Evolutionary conservation across 2,113 vertebrate species (phyloP), one percentile per base, ranked within the genome.

Genomic region (Heterocephalus glaber): DNA sequence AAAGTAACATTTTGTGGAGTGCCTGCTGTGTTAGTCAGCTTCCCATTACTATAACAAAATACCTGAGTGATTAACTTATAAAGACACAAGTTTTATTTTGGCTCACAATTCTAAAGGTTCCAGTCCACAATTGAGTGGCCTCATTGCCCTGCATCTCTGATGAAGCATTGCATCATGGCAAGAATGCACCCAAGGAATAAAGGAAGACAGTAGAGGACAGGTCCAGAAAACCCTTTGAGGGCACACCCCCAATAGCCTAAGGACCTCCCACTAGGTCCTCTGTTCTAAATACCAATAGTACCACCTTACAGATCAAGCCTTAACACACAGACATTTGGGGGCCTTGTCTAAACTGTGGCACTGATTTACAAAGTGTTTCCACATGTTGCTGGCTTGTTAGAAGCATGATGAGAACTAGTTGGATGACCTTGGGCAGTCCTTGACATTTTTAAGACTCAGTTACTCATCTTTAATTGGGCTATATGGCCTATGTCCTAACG

Each of bases 321-420:
- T 58, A 28, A n/a, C 10, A 68, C 38, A n/a, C 0, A 10, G 26
- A n/a, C 49, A 22, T 3, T 66, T 33, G 52, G 22, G 16, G 65
- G 6, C 30, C 17, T 30, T 47, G 28, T 52, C 56, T 47, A 68
- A 60, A 13, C 38, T 63, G 26, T 1, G n/a, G 60, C 47, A 22
- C 72, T 47, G 16, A 9, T 52, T 81, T 81, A n/a, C 38, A n/a
- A 16, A 28, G 7, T 22, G 26, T 33, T 35, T 54, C 54, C 47
- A 2, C 1, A 0, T 14, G 41, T 77, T 30, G 11, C 44, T 24
- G 58, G 44, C 52, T 6, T 0, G 5, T 85, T n/a, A 1, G 3
- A 11, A 19, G 22, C 13, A 14, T 1, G 13, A 58, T 13, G 26
- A 58, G 33, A 30, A 79, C 49, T 2, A 19, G 24, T 54, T 80